Evolutionary conservation across 2,888 invertebrate species (phyloP).

Genomic region (Drosophila nr. perissopoda): DNA sequence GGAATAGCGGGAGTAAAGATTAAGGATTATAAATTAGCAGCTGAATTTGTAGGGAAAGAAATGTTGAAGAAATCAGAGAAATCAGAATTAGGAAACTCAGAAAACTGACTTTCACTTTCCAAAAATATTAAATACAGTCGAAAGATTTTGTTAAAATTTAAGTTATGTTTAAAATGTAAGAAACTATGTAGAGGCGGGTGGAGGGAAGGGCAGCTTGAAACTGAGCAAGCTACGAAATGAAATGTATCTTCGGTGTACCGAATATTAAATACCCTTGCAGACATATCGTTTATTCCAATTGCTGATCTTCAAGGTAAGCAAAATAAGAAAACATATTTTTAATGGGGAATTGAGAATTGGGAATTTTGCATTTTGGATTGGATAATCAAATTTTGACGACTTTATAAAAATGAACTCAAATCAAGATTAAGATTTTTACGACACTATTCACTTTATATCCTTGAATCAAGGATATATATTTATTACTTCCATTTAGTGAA

Average conservation of each 20-base stretch:
- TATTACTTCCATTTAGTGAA: not conserved
- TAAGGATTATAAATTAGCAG: not conserved
- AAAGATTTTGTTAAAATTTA: not conserved
- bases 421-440: not conserved
- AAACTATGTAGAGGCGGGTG: too few species aligned
- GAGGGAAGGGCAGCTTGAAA: not conserved
- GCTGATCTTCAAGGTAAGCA: not conserved
- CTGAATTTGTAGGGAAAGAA: not conserved
- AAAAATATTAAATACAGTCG: not conserved
- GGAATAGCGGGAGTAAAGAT: not conserved
- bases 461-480: not conserved
- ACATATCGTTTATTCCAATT: not conserved
- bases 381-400: not conserved
- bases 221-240: not conserved
- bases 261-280: not conserved
- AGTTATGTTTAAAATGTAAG: not conserved
- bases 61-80: not conserved
- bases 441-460: not conserved
- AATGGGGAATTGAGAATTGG: not conserved
- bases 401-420: not conserved
- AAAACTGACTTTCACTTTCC: not conserved
- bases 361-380: not conserved
- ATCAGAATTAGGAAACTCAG: not conserved
- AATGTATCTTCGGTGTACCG: not conserved
- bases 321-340: not conserved